Conservation (phyloP, 1,140 invertebrate species). For the Myzus persicae region DNA sequence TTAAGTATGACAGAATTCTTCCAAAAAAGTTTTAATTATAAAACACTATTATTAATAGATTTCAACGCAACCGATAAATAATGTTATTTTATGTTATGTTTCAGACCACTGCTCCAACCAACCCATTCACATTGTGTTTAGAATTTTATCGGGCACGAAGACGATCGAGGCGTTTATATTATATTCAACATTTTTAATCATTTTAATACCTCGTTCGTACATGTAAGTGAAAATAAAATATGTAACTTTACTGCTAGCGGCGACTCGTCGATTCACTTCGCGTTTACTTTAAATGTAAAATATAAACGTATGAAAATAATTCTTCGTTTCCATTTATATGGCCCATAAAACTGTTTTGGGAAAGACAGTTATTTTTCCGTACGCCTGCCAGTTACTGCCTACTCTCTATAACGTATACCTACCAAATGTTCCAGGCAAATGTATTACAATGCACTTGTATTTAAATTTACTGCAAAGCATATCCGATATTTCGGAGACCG, state of each 20-base stretch:
- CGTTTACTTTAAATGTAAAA: background rate
- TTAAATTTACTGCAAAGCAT: conserved; percentile 55
- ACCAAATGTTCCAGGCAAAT: background rate
- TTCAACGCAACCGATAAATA: background rate
- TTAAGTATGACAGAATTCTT: background rate
- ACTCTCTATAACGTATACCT: background rate
- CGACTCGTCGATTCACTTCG: background rate
- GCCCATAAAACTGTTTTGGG: background rate
- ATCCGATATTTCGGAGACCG: conserved; percentile 49
- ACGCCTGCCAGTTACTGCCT: background rate
- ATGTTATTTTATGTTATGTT: background rate
- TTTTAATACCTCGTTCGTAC: background rate
- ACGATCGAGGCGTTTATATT: too few relatives aligned
- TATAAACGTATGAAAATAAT: background rate
- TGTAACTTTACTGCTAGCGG: background rate
- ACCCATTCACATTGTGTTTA: background rate
- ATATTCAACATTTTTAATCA: background rate
- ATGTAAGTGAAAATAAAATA: background rate
- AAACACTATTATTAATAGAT: background rate
- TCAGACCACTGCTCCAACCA: background rate
- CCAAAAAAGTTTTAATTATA: conserved; percentile 9
- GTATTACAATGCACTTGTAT: conserved; percentile 16
- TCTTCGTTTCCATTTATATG: background rate
- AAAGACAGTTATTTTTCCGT: conserved; percentile 29
- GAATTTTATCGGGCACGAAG: background rate